Evolutionary conservation across 1,140 invertebrate species (phyloP).

Genomic region (Drosophila varians): DNA sequence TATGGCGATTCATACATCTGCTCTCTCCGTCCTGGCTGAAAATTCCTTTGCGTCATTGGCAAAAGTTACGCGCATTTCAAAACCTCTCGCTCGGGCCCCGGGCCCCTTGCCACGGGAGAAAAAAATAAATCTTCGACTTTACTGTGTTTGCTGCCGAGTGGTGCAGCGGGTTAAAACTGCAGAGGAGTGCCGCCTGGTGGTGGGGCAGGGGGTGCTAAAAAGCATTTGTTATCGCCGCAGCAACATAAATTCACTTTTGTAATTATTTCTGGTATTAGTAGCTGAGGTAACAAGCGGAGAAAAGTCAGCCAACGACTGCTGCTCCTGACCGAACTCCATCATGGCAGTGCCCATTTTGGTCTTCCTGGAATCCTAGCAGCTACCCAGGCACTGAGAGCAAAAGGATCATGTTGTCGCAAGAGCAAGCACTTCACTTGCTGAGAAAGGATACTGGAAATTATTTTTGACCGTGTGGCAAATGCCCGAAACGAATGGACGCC

Average conservation of each 20-base stretch:
- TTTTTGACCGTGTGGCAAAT: slow-evolving; percentile 7
- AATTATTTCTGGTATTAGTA: slow-evolving; percentile 81
- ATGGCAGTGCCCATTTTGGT: slow-evolving; percentile 22
- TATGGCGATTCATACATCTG: slow-evolving; percentile 25
- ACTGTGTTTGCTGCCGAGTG: slow-evolving; percentile 24
- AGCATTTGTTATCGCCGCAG: slow-evolving; percentile 77
- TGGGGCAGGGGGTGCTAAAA: slow-evolving; percentile 53
- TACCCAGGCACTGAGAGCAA: neutral
- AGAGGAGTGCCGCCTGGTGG: neutral
- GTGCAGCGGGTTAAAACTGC: neutral
- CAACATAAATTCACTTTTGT: slow-evolving; percentile 81
- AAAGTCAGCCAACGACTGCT: slow-evolving; percentile 62
- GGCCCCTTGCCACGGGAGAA: too few species aligned
- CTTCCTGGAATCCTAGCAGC: neutral
- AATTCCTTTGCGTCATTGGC: slow-evolving; percentile 68
- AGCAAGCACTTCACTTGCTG: too few species aligned
- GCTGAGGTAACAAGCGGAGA: slow-evolving; percentile 66
- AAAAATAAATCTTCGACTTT: slow-evolving; percentile 72
- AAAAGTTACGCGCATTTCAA: slow-evolving; percentile 71
- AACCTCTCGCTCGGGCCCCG: neutral
- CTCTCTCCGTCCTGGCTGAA: slow-evolving; percentile 33
- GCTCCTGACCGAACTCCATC: slow-evolving; percentile 55
- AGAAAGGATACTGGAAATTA: neutral
- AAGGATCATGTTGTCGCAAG: neutral
- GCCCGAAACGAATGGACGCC: slow-evolving; percentile 64